These are phyloP conservation scores for Drosophila asahinai DNA, from an alignment of 1,140 invertebrate species.

Conservation along the genomic window DNA sequence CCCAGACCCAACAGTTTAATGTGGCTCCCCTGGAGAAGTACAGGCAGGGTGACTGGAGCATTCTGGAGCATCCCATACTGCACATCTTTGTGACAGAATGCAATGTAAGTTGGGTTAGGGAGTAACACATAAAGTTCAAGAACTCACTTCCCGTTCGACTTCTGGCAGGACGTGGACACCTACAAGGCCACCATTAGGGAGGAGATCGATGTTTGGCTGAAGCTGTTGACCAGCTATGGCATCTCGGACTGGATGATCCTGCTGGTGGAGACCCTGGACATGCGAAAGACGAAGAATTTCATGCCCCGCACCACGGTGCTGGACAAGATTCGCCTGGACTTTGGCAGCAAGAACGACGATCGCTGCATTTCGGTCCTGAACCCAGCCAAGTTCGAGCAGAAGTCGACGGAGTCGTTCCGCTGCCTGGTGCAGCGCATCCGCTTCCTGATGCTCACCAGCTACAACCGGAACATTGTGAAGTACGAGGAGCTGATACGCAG, in stretches of 20 bases:
- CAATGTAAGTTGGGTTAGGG: slow-evolving; percentile 87
- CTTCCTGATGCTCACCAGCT: slow-evolving; percentile 93
- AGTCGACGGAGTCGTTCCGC: slow-evolving; percentile 95
- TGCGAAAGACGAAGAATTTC: slow-evolving; percentile 95
- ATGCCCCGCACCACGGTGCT: slow-evolving; percentile 96
- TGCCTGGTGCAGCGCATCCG: slow-evolving; percentile 92
- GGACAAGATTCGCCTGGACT: slow-evolving; percentile 97
- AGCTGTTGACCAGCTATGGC: slow-evolving; percentile 90
- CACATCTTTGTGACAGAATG: slow-evolving; percentile 98
- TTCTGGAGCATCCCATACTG: slow-evolving; percentile 94
- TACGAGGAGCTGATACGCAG: slow-evolving; percentile 97
- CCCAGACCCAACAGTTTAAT: slow-evolving; percentile 93
- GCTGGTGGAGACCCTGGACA: slow-evolving; percentile 96
- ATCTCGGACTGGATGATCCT: slow-evolving; percentile 97
- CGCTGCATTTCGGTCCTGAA: slow-evolving; percentile 96
- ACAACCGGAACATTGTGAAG: slow-evolving; percentile 92
- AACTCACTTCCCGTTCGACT: background rate
- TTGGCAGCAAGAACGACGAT: slow-evolving; percentile 95
- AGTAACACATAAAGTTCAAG: background rate
- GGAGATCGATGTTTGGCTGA: slow-evolving; percentile 95
- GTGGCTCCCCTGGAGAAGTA: slow-evolving; percentile 89
- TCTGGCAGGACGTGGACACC: slow-evolving; percentile 93
- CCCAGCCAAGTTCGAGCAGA: slow-evolving; percentile 94
- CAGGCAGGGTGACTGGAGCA: slow-evolving; percentile 87
- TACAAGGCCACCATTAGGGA: slow-evolving; percentile 95